Evolutionary conservation across 2,888 invertebrate species (phyloP).

Genomic region (Chalcosyrphus nemorum): DNA sequence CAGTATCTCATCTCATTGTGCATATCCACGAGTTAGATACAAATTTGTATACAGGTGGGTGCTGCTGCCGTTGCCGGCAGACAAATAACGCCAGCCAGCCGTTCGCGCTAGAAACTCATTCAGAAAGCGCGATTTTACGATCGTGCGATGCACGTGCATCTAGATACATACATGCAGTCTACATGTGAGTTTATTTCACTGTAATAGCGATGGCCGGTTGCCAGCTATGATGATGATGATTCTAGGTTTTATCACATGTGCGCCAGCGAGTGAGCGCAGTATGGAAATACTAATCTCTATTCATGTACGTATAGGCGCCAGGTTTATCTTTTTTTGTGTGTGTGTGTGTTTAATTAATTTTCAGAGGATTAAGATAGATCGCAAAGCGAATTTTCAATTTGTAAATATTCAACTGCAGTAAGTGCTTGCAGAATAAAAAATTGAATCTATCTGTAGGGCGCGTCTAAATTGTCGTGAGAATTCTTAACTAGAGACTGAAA

Average conservation of each 20-base stretch:
- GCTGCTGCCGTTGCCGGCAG: slow-evolving; percentile 25
- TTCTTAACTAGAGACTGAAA: too few relatives aligned
- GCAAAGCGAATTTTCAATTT: too few relatives aligned
- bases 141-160: slow-evolving; percentile 55
- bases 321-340: not conserved
- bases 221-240: slow-evolving; percentile 26
- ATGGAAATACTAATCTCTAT: not conserved
- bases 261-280: not conserved
- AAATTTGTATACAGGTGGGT: slow-evolving; percentile 14
- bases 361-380: too few relatives aligned
- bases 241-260: slow-evolving; percentile 19
- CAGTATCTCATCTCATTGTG: not conserved
- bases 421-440: too few relatives aligned
- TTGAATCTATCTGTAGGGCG: too few relatives aligned
- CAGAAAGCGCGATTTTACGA: slow-evolving; percentile 55
- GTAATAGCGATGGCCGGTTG: slow-evolving; percentile 39
- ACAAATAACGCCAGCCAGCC: slow-evolving; percentile 13
- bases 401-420: too few relatives aligned
- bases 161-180: not conserved
- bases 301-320: not conserved
- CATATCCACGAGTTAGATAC: slow-evolving; percentile 13
- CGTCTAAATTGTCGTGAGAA: too few relatives aligned
- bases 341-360: too few relatives aligned
- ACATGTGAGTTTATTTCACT: slow-evolving; percentile 19
- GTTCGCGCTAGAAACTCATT: slow-evolving; percentile 22